Evolutionary conservation across 2,113 vertebrate species (phyloP).

Genomic region (Carettochelys insculpta): DNA sequence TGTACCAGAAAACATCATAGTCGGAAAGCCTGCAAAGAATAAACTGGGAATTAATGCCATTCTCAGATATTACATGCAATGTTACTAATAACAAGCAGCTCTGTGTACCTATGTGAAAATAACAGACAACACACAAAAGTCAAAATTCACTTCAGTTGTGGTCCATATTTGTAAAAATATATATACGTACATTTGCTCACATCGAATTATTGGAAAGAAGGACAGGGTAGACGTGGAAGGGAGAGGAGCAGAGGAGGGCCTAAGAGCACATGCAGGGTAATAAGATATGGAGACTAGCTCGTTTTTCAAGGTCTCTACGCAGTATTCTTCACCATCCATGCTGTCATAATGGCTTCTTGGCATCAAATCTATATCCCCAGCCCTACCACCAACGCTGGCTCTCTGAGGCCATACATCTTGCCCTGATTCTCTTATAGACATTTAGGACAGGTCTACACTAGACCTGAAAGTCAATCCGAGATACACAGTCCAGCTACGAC

Average conservation of each 20-base stretch:
- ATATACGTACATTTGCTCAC: not conserved
- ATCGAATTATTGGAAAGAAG: not conserved
- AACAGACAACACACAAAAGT: not conserved
- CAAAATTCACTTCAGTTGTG: not conserved
- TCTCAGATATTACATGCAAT: not conserved
- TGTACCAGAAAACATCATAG: constrained; percentile 99
- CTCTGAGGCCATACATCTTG: not conserved
- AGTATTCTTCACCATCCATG: accelerated
- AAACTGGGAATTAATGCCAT: constrained; percentile 49
- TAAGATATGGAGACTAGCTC: not conserved
- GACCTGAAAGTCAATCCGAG: too few relatives aligned
- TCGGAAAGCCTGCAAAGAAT: constrained; percentile 86
- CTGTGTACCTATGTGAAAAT: not conserved
- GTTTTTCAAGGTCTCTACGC: not conserved
- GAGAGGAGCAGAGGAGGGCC: not conserved
- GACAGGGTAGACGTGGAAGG: not conserved
- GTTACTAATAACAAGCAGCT: constrained; percentile 14
- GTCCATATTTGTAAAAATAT: not conserved
- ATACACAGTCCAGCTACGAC: too few relatives aligned
- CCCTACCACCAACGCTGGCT: not conserved
- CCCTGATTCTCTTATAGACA: not conserved
- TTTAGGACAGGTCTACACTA: too few relatives aligned
- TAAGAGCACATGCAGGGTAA: not conserved
- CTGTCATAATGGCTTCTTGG: not conserved
- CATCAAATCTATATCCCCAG: not conserved